These are phyloP conservation scores for Ptychoptera contaminata DNA, from an alignment of 2,888 invertebrate genomes.

Conservation along the genomic window DNA sequence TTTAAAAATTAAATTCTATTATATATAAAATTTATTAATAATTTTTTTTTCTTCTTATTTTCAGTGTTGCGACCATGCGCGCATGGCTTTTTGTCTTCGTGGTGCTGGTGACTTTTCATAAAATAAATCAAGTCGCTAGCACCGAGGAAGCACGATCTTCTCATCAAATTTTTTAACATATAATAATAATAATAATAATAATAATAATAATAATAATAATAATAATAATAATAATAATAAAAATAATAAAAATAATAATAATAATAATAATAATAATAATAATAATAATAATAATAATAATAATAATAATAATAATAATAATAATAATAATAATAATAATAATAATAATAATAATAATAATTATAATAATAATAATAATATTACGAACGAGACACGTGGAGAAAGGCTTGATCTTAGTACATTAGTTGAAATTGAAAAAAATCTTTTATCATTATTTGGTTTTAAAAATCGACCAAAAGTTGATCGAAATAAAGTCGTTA, in stretches of 20 bases:
- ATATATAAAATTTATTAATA: too few species aligned
- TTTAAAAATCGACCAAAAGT: slow-evolving; percentile 31
- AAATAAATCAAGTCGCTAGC: slow-evolving; percentile 33
- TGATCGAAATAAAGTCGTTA: slow-evolving; percentile 30
- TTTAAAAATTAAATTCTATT: too few species aligned
- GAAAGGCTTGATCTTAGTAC: slow-evolving; percentile 27
- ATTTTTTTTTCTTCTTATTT: slow-evolving; percentile 22
- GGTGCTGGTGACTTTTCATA: slow-evolving; percentile 34
- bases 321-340: slow-evolving; percentile 12
- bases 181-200: too few species aligned
- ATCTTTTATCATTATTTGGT: slow-evolving; percentile 29
- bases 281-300: slow-evolving; percentile 11
- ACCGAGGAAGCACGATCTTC: slow-evolving; percentile 24
- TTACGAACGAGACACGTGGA: slow-evolving; percentile 9
- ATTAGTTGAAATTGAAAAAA: slow-evolving; percentile 32
- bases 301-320: slow-evolving; percentile 11
- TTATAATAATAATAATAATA: slow-evolving; percentile 16
- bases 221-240: slow-evolving; percentile 10
- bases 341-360: slow-evolving; percentile 16
- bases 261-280: slow-evolving; percentile 13
- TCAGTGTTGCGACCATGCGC: slow-evolving; percentile 35
- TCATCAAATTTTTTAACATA: too few species aligned
- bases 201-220: slow-evolving; percentile 10
- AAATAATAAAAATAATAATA: slow-evolving; percentile 9
- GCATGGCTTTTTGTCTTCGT: slow-evolving; percentile 33